Evolutionary conservation across 2,888 invertebrate species (phyloP).

Genomic region (Fragum fragum): DNA sequence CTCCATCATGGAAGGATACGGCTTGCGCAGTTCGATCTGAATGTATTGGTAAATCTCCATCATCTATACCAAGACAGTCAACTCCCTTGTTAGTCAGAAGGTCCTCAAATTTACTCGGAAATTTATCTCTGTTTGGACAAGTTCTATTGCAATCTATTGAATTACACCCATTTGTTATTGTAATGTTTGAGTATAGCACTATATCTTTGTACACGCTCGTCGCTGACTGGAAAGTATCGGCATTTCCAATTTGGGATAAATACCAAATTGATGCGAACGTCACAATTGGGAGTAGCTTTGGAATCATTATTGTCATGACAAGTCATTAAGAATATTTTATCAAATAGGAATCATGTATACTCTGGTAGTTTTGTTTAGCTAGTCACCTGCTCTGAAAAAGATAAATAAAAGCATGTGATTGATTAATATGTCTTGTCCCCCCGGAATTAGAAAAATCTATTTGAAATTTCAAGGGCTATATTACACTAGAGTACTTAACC

Average conservation of each 20-base stretch:
- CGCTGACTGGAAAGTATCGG: constrained; percentile 8
- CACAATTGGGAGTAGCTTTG: too few relatives aligned
- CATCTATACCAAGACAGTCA: neutral
- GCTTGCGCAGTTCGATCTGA: neutral
- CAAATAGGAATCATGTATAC: too few relatives aligned
- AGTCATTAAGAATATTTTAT: too few relatives aligned
- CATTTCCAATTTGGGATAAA: neutral
- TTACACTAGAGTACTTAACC: too few relatives aligned
- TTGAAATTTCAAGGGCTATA: too few relatives aligned
- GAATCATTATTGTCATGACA: too few relatives aligned
- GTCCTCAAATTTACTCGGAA: neutral
- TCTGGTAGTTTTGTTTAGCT: too few relatives aligned
- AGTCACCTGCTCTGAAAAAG: too few relatives aligned
- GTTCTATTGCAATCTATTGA: neutral
- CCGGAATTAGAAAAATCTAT: too few relatives aligned
- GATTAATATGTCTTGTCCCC: too few relatives aligned
- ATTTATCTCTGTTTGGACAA: constrained; percentile 4
- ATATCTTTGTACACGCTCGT: constrained; percentile 2
- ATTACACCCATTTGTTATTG: neutral
- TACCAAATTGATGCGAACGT: too few relatives aligned
- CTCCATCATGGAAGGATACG: neutral
- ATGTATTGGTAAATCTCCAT: neutral
- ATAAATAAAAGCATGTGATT: too few relatives aligned
- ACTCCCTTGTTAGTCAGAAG: neutral
- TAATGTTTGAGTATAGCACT: neutral